Evolutionary conservation across 2,113 vertebrate genomes (phyloP).

Genomic region (Columba janthina): DNA sequence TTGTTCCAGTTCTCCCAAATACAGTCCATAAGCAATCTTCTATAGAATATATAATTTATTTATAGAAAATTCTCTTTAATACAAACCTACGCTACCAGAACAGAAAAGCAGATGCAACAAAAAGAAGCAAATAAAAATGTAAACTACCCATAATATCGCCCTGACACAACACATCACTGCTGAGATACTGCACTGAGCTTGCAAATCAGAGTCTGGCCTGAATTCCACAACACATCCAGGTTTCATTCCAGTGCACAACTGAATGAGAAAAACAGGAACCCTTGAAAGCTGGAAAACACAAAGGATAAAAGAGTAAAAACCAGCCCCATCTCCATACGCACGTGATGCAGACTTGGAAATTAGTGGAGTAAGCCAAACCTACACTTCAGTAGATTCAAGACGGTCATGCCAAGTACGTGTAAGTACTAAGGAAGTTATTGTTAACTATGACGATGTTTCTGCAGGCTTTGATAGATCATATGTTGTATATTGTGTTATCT

Average conservation of each 20-base stretch:
- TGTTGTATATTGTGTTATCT: not conserved
- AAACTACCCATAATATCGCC: not conserved
- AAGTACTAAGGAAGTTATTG: not conserved
- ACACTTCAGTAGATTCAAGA: not conserved
- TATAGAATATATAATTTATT: not conserved
- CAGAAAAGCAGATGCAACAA: not conserved
- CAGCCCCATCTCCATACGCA: rapidly evolving
- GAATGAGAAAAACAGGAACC: not conserved
- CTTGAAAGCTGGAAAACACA: not conserved
- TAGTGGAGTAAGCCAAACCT: not conserved
- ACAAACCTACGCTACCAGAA: not conserved
- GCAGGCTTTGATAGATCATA: not conserved
- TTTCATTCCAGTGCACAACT: not conserved
- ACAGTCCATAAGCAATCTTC: not conserved
- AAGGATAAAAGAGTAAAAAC: not conserved
- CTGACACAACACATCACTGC: not conserved
- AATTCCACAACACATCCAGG: not conserved
- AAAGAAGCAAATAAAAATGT: not conserved
- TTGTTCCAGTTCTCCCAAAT: not conserved
- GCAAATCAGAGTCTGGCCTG: not conserved
- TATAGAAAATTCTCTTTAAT: not conserved
- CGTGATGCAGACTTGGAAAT: not conserved
- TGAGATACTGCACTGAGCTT: not conserved
- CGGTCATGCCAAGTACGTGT: rapidly evolving
- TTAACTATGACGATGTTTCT: not conserved